Base-by-base conservation (phyloP, 30 jellyfish, hydroid and myxozoan species). In the Catostylus mosaicus region DNA sequence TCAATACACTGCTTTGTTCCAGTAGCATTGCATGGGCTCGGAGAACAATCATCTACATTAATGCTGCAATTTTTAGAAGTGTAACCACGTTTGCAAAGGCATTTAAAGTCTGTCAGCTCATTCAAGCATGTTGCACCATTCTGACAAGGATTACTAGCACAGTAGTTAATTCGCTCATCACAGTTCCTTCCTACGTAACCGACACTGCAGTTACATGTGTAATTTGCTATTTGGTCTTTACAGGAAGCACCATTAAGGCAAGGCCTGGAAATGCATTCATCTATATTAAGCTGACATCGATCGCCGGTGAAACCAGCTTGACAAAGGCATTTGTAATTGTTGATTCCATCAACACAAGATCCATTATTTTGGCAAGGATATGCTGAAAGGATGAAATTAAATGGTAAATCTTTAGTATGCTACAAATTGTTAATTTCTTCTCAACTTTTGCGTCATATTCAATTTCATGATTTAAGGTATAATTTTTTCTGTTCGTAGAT, bases 111-210 rank as follows among this genome's bases (percentile, higher is more conserved):
- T 20, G 87, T 84, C 27, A 89, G 51, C 31, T 71, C 84, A 36
- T 72, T 65, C 35, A 89, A 51, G 59, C 97, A 89, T 3, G 80
- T 76, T 23, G 76, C 91, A 1, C 84, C 36, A 47, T 81, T 82
- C 26, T 73, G 66, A 75, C 97, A 89, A 2, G 95, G 92, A 0
- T 46, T 40, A 10, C 83, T 22, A 6, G 61, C 76, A 40, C 97
- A 89, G 61, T 89, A 74, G 73, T 89, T 47, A 29, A 89, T 82
- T 64, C 91, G 27, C 20, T 29, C 51, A 4, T 89, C 83, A 84
- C 97, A 89, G 62, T 64, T 56, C 27, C 91, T 38, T 8, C 97
- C 97, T 24, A 46, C 73, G 80, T 81, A 89, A 10, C 97, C 97
- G 34, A 27, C 45, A 29, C 88, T 82, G 67, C 97, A 89, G 62